Base-by-base conservation (phyloP, 2,888 invertebrate genomes). In the Tyria jacobaeae region DNA sequence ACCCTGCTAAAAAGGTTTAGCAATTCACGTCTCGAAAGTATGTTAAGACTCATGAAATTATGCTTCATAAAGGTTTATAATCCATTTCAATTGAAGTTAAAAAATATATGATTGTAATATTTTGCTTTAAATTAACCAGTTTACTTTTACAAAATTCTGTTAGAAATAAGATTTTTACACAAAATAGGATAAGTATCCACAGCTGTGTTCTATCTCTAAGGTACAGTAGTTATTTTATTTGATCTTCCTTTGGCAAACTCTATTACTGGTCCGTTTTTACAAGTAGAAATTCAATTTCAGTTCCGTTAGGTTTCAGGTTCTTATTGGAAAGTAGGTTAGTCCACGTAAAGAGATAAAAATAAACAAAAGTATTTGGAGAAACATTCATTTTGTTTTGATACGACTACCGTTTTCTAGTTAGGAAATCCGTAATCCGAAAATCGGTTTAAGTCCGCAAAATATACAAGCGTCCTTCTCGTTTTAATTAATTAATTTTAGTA, bases 211-310 rank as follows among this genome's bases (percentile, higher is more conserved):
- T 70, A 79, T 78, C 79, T 77, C 73, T 76, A 56, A 73, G 79
- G 76, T 78, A 80, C 76, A 79, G 79, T 81, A 83, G 82, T 84
- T 89, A 88, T 90, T 90, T 89, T 89, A 90, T 91, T 91, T 90
- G 89, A 89, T 89, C 88, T 84, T 80, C 81, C 80, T 82, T 86
- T 89, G 84, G 90, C 90, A 91, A 91, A 91, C 89, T 90, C 89
- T 88, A 91, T 92, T 91, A 92, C 88, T 76, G 83, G 85, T 80
- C 85, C 89, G 88, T 90, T 92, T 92, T 91, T 91, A 92, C 87
- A 87, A 86, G 85, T 85, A 84, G 82, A 89, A 91, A 92, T 90
- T 91, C 86, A 89, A 91, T 92, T 91, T 86, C 85, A 85, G 79
- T 82, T 81, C 82, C 82, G 82, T 83, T 81, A 82, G 81, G 81